Evolutionary conservation across 1,140 invertebrate genomes (phyloP).

Genomic region (Ylistrum balloti): DNA sequence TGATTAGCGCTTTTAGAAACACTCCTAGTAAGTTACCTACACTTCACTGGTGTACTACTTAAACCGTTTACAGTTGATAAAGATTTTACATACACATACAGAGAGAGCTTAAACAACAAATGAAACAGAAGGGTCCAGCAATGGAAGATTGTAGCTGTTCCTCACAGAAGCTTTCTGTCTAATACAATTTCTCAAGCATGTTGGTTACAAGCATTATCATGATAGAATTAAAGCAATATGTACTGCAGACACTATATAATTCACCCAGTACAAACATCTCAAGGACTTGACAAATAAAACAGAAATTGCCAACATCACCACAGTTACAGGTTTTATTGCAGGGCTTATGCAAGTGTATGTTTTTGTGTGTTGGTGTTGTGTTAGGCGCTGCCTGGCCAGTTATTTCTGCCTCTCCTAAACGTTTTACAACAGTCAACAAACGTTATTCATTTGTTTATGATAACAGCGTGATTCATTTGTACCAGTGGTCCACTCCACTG

Average conservation of each 20-base stretch:
- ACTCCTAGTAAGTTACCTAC: too few relatives aligned
- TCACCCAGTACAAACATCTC: conserved; percentile 6
- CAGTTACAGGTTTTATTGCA: not conserved
- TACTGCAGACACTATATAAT: not conserved
- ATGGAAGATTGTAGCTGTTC: not conserved
- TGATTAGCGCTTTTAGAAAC: too few relatives aligned
- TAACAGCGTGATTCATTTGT: conserved; percentile 17
- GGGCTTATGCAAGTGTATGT: not conserved
- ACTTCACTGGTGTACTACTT: not conserved
- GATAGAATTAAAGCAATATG: conserved; percentile 39
- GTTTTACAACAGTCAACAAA: conserved; percentile 24
- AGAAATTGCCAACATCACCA: not conserved
- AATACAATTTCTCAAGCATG: not conserved
- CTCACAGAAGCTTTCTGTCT: not conserved
- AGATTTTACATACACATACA: too few relatives aligned
- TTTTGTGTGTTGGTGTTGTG: not conserved
- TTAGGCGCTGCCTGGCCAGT: not conserved
- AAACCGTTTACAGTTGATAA: not conserved
- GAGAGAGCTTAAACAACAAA: not conserved
- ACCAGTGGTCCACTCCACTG: not conserved
- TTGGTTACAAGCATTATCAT: not conserved
- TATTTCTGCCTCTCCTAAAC: not conserved
- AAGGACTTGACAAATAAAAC: conserved; percentile 32
- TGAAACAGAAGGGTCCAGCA: not conserved
- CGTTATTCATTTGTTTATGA: conserved; percentile 4